A percentile compares a stretch with the other conserved stretches of the same genome.
Evolutionary conservation across 2,888 invertebrate genomes (phyloP).

Genomic region (Cartodere bifasciata): DNA sequence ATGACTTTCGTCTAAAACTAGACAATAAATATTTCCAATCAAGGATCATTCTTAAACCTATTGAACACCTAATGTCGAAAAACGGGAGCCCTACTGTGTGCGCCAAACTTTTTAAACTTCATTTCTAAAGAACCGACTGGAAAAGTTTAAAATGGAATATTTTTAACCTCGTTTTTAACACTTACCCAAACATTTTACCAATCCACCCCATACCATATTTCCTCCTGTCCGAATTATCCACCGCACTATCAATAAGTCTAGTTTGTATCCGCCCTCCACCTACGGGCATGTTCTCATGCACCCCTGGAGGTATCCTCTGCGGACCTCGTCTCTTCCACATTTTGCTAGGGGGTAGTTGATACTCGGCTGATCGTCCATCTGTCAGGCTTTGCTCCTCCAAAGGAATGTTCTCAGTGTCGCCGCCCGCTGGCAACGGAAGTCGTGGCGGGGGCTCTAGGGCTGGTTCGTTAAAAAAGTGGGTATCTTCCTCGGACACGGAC

Average conservation of each 20-base stretch:
- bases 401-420: conserved; percentile 17
- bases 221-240: conserved; percentile 82
- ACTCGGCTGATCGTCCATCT: background rate
- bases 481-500: conserved; percentile 33
- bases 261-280: conserved; percentile 64
- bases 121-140: too few relatives aligned
- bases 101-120: too few relatives aligned
- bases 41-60: too few relatives aligned
- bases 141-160: too few relatives aligned
- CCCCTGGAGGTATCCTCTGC: conserved; percentile 3
- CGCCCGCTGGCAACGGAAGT: conserved; percentile 7
- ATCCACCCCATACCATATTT: conserved; percentile 75
- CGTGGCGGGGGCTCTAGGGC: conserved; percentile 28
- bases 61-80: too few relatives aligned
- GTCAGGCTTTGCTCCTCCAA: conserved; percentile 3
- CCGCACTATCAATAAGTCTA: conserved; percentile 69
- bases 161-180: too few relatives aligned
- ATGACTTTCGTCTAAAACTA: too few relatives aligned
- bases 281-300: conserved; percentile 21
- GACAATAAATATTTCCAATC: too few relatives aligned
- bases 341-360: conserved; percentile 2
- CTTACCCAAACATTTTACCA: conserved; percentile 63
- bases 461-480: conserved; percentile 46
- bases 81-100: too few relatives aligned
- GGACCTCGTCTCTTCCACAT: conserved; percentile 5